Evolutionary conservation across 2,888 invertebrate genomes (phyloP).

Genomic region (Toxonevra muliebris): DNA sequence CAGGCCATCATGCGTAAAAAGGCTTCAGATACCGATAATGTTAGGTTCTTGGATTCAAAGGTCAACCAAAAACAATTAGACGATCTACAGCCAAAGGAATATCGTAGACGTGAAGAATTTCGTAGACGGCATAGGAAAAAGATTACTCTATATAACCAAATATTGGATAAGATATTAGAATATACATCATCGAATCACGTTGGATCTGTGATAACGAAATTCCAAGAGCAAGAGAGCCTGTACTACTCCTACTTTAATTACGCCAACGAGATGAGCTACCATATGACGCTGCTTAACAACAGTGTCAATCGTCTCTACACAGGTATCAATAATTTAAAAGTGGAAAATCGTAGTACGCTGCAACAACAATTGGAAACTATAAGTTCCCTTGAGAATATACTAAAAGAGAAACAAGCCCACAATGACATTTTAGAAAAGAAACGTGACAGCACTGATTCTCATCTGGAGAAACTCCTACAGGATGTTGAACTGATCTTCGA

Average conservation of each 20-base stretch:
- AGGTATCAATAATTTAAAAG: conserved; percentile 48
- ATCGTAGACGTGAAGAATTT: conserved; percentile 54
- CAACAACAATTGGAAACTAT: conserved; percentile 26
- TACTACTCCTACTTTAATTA: conserved; percentile 62
- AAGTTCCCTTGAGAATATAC: conserved; percentile 42
- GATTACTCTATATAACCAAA: conserved; percentile 52
- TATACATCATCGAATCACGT: conserved; percentile 51
- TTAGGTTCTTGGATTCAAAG: conserved; percentile 54
- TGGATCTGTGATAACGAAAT: conserved; percentile 54
- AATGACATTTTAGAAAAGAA: conserved; percentile 40
- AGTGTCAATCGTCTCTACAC: conserved; percentile 52
- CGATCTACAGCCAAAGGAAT: conserved; percentile 57
- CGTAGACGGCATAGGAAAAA: conserved; percentile 50
- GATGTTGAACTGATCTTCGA: conserved; percentile 57
- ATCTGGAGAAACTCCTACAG: conserved; percentile 49
- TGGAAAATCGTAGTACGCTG: conserved; percentile 44
- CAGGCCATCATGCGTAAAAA: conserved; percentile 53
- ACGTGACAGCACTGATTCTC: conserved; percentile 44
- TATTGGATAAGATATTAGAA: conserved; percentile 52
- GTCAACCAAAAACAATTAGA: conserved; percentile 48
- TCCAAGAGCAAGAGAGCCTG: conserved; percentile 57
- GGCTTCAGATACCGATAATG: conserved; percentile 52
- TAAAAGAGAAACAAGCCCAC: conserved; percentile 43
- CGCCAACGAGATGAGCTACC: conserved; percentile 59
- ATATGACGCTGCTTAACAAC: conserved; percentile 56